Evolutionary conservation across 2,113 vertebrate species (phyloP).

Genomic region (Xiphophorus hellerii): DNA sequence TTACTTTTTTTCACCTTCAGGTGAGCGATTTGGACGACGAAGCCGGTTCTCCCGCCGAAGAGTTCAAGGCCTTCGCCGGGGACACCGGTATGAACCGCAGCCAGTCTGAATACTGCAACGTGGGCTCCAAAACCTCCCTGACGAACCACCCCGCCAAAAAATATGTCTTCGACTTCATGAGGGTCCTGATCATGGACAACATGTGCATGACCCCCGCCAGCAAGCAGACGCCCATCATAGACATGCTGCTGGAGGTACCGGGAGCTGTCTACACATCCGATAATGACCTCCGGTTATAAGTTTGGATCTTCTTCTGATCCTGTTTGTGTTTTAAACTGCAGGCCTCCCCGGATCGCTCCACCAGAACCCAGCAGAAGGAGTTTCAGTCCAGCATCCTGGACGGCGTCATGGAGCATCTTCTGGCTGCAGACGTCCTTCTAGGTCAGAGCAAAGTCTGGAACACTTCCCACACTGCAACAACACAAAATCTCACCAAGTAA

Average conservation of each 20-base stretch:
- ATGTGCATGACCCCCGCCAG: slow-evolving; percentile 93
- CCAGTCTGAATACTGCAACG: slow-evolving; percentile 97
- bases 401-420: slow-evolving; percentile 97
- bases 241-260: slow-evolving; percentile 93
- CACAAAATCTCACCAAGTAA: too few species aligned
- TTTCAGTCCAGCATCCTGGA: slow-evolving; percentile 98
- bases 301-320: background rate
- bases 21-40: slow-evolving; percentile 97
- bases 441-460: slow-evolving; percentile 77
- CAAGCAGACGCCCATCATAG: slow-evolving; percentile 95
- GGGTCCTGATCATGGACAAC: slow-evolving; percentile 97
- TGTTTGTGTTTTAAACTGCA: slow-evolving; percentile 48
- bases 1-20: slow-evolving; percentile 58
- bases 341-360: slow-evolving; percentile 97
- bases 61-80: slow-evolving; percentile 92
- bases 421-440: slow-evolving; percentile 94
- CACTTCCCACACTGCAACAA: background rate
- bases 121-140: slow-evolving; percentile 95
- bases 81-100: slow-evolving; percentile 99
- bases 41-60: slow-evolving; percentile 93
- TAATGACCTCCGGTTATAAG: background rate
- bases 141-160: slow-evolving; percentile 98
- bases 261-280: background rate
- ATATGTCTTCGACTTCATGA: slow-evolving; percentile 98
- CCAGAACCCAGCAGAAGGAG: slow-evolving; percentile 97